Conservation (phyloP, 2,113 vertebrate genomes). For the Potamarius usumacintae region DNA sequence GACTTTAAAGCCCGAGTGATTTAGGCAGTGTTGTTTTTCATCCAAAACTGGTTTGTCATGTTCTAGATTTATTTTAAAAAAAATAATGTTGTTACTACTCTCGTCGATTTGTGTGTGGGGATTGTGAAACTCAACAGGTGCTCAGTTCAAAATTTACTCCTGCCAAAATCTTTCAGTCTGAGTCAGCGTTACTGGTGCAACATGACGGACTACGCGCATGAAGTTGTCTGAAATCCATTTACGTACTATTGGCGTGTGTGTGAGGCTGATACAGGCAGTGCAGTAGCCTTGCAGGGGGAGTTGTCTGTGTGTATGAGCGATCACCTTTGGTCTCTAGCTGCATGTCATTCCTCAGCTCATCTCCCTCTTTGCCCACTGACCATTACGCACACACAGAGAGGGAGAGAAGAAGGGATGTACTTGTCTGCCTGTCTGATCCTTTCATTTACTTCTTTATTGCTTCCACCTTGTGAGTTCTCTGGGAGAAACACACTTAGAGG, state of each 20-base stretch:
- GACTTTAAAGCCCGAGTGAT: background rate
- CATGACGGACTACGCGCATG: background rate
- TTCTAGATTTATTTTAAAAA: background rate
- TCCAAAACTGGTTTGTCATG: background rate
- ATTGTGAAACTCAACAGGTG: background rate
- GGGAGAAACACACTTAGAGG: conserved; percentile 15
- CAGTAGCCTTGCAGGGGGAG: conserved; percentile 1
- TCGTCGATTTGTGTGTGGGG: background rate
- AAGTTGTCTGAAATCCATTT: conserved; percentile 9
- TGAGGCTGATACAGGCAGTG: background rate
- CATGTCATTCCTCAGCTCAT: conserved; percentile 51
- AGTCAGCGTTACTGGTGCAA: background rate
- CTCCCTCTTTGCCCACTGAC: conserved; percentile 44
- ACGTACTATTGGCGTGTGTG: background rate
- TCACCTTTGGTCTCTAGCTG: conserved; percentile 49
- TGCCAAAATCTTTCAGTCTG: background rate
- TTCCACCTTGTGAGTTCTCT: background rate
- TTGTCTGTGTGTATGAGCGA: conserved; percentile 41
- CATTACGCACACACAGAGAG: conserved; percentile 37
- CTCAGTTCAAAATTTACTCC: background rate
- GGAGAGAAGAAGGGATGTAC: conserved; percentile 3
- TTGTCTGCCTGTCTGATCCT: conserved; percentile 32
- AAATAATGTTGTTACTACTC: background rate
- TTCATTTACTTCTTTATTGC: background rate
- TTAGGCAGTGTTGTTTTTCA: background rate